A percentile compares a stretch with the other conserved stretches of the same genome.
Evolutionary conservation across 2,888 invertebrate genomes (phyloP).

Genomic region (Lasius fuliginosus): DNA sequence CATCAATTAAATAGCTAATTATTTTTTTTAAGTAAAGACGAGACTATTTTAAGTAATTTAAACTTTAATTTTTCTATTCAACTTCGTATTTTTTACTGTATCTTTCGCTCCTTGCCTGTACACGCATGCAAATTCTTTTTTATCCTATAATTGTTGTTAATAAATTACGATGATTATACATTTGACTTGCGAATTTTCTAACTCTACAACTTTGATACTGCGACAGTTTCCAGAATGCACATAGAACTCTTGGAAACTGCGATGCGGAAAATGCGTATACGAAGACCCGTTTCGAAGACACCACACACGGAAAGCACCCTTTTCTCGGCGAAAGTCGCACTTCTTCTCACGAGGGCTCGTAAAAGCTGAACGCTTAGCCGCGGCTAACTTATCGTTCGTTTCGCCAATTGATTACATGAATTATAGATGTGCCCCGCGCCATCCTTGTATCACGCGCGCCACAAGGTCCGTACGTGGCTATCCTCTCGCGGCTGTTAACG

Average conservation of each 20-base stretch:
- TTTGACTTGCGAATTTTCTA: conserved; percentile 1
- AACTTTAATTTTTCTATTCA: neutral
- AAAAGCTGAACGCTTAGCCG: conserved; percentile 71
- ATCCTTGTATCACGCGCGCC: conserved; percentile 67
- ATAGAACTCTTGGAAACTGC: neutral
- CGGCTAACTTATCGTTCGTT: conserved; percentile 77
- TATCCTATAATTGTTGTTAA: neutral
- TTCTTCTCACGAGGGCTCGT: conserved; percentile 67
- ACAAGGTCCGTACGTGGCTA: conserved; percentile 75
- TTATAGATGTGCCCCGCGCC: conserved; percentile 74
- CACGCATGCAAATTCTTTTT: neutral
- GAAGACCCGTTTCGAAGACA: neutral
- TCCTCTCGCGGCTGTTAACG: conserved; percentile 79
- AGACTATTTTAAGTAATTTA: neutral
- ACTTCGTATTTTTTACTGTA: neutral
- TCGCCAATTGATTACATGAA: conserved; percentile 82
- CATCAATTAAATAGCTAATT: neutral
- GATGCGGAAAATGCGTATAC: conserved; percentile 20
- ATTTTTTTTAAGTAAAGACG: neutral
- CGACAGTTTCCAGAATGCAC: neutral
- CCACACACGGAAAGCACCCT: neutral
- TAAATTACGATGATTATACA: neutral
- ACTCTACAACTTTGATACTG: conserved; percentile 6
- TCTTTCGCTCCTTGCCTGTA: neutral
- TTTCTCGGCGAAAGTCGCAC: conserved; percentile 31